phyloP scores from a whole-genome alignment of 2,113 vertebrate species.

The Hassar affinis region DNA sequence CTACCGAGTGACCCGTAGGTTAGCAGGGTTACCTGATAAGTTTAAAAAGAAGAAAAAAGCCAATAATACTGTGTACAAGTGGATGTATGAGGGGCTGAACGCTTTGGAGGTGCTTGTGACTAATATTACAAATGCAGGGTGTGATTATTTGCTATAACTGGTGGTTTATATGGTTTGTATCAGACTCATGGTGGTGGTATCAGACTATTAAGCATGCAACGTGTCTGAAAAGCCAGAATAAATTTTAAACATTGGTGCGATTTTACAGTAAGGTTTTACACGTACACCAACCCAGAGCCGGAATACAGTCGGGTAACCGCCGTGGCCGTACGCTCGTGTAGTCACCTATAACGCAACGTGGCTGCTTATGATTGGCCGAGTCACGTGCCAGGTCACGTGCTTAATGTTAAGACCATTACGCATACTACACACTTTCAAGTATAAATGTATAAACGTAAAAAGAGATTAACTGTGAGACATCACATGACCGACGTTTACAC shows the following conservation, averaged over 20 bases:
- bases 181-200: too few relatives aligned
- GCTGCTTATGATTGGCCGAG: background rate
- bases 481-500: background rate
- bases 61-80: too few relatives aligned
- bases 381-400: constrained; percentile 3
- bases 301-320: too few relatives aligned
- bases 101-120: background rate
- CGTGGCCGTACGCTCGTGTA: too few relatives aligned
- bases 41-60: background rate
- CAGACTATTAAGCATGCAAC: too few relatives aligned
- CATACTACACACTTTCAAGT: background rate
- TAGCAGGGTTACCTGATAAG: background rate
- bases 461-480: background rate
- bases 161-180: too few relatives aligned
- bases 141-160: background rate
- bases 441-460: background rate
- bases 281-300: too few relatives aligned
- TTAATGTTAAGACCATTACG: background rate
- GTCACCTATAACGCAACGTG: too few relatives aligned
- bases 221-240: background rate
- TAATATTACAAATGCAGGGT: background rate
- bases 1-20: background rate
- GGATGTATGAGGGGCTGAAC: background rate
- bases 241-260: too few relatives aligned
- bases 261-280: too few relatives aligned